A percentile compares a stretch with the other conserved stretches of the same genome.
phyloP scores from a whole-genome alignment of 2,888 invertebrate genomes.

The Ochropacha duplaris region DNA sequence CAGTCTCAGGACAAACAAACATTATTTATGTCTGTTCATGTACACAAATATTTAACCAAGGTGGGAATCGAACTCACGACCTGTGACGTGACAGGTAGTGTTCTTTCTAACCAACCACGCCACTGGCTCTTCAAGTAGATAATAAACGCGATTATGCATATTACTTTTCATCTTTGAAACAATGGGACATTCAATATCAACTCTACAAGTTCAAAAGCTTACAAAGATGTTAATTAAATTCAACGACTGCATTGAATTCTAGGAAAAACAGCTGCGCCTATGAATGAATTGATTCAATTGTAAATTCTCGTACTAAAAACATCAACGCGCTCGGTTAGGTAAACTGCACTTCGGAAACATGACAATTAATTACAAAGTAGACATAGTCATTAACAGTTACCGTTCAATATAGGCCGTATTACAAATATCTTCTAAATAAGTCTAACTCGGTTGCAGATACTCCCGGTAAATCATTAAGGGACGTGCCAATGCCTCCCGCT shows the following conservation, averaged over 20 bases:
- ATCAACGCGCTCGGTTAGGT: conserved; percentile 21
- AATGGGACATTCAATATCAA: neutral
- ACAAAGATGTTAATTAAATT: neutral
- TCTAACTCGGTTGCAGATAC: conserved; percentile 14
- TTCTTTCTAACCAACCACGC: too few relatives aligned
- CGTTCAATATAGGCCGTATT: conserved; percentile 17
- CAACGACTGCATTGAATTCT: neutral
- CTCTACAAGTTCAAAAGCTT: neutral
- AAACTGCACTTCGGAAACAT: neutral
- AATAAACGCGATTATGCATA: too few relatives aligned
- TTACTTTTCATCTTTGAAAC: neutral
- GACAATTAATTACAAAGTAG: conserved; percentile 2
- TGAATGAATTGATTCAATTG: neutral
- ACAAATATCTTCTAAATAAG: neutral
- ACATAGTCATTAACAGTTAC: conserved; percentile 21
- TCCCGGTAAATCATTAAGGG: conserved; percentile 69
- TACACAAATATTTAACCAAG: too few relatives aligned
- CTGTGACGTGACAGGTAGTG: too few relatives aligned
- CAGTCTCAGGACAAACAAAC: too few relatives aligned
- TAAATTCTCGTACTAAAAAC: conserved; percentile 20
- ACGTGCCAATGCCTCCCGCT: conserved; percentile 67
- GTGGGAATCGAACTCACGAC: too few relatives aligned
- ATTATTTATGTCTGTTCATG: too few relatives aligned
- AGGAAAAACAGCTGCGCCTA: neutral
- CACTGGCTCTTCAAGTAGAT: too few relatives aligned